Evolutionary conservation across 2,797 vertebrate species (phyloP).

Genomic region (Takifugu ocellatus): DNA sequence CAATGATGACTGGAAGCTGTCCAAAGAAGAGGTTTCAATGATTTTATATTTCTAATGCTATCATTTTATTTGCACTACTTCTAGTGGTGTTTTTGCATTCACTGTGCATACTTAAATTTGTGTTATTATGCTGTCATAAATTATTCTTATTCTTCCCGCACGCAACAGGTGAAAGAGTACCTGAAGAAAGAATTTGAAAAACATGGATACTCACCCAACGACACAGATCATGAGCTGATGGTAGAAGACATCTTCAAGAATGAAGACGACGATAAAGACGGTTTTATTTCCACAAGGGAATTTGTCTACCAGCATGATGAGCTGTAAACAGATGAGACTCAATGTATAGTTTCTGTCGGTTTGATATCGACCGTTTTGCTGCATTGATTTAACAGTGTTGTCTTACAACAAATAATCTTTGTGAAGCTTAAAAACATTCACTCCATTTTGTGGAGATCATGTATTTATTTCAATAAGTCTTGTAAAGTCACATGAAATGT

Average conservation of each 20-base stretch:
- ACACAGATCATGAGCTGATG: conserved; percentile 89
- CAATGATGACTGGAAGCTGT: conserved; percentile 96
- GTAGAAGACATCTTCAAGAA: conserved; percentile 96
- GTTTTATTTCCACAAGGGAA: conserved; percentile 93
- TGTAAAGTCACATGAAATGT: conserved; percentile 19
- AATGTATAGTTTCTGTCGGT: neutral
- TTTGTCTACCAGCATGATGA: conserved; percentile 95
- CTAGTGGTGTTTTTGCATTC: neutral
- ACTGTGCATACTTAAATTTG: neutral
- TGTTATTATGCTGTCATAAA: neutral
- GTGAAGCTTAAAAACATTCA: neutral
- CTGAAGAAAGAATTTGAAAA: conserved; percentile 92
- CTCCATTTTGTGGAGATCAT: neutral
- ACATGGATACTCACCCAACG: conserved; percentile 87
- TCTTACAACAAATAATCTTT: neutral
- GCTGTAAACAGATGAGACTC: conserved; percentile 58
- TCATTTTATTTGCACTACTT: neutral
- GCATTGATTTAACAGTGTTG: conserved; percentile 5
- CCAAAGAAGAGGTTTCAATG: conserved; percentile 81
- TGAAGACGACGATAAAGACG: conserved; percentile 94
- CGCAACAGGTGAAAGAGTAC: conserved; percentile 86
- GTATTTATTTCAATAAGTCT: conserved; percentile 37
- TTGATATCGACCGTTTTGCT: neutral
- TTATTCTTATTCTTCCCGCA: conserved; percentile 3
- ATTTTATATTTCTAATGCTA: neutral